Evolutionary conservation across 2,797 vertebrate genomes (phyloP), one percentile per base, ranked within the genome.

Genomic region (Galaxias olidus): DNA sequence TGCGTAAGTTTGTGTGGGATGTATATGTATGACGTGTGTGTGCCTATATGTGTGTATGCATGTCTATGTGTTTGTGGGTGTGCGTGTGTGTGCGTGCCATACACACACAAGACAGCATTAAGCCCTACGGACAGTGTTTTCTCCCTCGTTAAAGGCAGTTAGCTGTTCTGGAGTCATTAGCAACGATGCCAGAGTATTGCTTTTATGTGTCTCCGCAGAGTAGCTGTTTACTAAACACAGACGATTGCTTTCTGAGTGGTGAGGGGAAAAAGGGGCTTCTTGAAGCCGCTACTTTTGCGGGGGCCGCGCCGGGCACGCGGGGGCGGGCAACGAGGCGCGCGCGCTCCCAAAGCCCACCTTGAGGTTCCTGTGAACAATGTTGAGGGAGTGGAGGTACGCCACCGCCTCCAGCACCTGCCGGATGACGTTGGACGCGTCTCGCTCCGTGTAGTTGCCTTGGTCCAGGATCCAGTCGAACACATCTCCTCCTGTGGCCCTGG

Each of bases 381-480:
- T 93, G 68, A 94, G 91, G 51, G 91, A 93, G 82, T 95, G 94
- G 65, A 95, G 87, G 81, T 95, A 95, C 1, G 93, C 91, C 66
- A 94, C 91, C 13, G 94, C 93, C 79, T 95, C 93, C 18, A 95
- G 89, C 42, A 95, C 92, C 77, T 95, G 94, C 68, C 89, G 90
- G 76, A 95, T 92, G 60, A 95, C 94, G 61, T 93, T 94, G 78
- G 93, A 91, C 42, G 94, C 94, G 2, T 95, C 94, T 86, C 90
- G 89, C 75, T 95, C 94, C 12, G 94, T 94, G 88, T 95, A 95
- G 86, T 93, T 94, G 52, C 94, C 94, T 63, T 94, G 93, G 77
- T 94, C 93, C 78, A 94, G 84, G 77, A 95, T 95, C 94, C 94
- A 95, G 76, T 95, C 94, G 61, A 95, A 95, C 30, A 95, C 94